phyloP scores from a whole-genome alignment of 2,888 invertebrate species.

The Cremastobaeus sp. region DNA sequence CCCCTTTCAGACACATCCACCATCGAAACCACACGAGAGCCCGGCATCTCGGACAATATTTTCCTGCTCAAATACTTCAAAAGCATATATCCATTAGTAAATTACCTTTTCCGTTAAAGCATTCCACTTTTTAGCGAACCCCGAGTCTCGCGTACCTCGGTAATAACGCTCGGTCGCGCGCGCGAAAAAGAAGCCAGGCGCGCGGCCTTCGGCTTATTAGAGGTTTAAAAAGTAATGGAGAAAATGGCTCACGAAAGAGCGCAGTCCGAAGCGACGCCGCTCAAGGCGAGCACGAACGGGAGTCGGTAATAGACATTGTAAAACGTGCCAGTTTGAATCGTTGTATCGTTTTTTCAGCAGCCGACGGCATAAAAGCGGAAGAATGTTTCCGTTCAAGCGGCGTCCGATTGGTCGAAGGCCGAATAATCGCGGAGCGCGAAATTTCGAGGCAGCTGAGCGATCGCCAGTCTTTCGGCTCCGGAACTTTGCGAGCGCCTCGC shows the following conservation, averaged over 20 bases:
- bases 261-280: slow-evolving; percentile 6
- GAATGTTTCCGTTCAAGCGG: too few relatives aligned
- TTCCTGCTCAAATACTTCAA: slow-evolving; percentile 51
- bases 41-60: slow-evolving; percentile 50
- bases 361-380: too few relatives aligned
- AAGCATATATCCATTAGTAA: slow-evolving; percentile 57
- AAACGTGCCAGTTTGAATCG: too few relatives aligned
- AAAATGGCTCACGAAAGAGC: slow-evolving; percentile 32
- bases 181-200: slow-evolving; percentile 42
- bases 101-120: slow-evolving; percentile 54
- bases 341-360: too few relatives aligned
- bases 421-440: too few relatives aligned
- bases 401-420: too few relatives aligned
- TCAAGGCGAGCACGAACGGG: slow-evolving; percentile 27
- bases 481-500: not conserved
- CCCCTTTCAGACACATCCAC: slow-evolving; percentile 31
- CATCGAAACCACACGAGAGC: slow-evolving; percentile 48
- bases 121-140: slow-evolving; percentile 41
- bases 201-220: slow-evolving; percentile 46
- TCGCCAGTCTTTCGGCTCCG: not conserved
- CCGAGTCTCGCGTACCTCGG: slow-evolving; percentile 27
- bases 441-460: too few relatives aligned
- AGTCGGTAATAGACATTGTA: too few relatives aligned
- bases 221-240: slow-evolving; percentile 46
- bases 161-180: slow-evolving; percentile 39